Evolutionary conservation across 2,113 vertebrate genomes (phyloP), one percentile per base, ranked within the genome.

Genomic region (Acanthochromis polyacanthus): DNA sequence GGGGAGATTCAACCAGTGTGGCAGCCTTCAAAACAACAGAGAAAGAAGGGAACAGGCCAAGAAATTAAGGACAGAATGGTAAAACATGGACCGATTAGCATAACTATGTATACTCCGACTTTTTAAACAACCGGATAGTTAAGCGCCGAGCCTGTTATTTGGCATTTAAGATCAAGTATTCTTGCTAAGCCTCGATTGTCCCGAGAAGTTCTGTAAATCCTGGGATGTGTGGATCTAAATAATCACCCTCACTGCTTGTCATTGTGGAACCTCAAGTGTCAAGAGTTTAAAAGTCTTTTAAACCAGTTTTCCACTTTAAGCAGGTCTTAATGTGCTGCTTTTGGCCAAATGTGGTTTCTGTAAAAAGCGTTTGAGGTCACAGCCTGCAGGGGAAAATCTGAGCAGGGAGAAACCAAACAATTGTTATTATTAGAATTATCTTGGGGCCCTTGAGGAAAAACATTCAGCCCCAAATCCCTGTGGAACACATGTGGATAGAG

Each of bases 131-230:
- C 5, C 20, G 40, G 19, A 25, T 53, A 67, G 57, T 17, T 50
- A 65, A 50, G 28, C 8, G 9, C 52, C 16, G 59, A 73, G 64
- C 40, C 3, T 6, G 12, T 30, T 64, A 53, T 71, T 57, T 73
- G 85, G 83, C 80, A 79, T 73, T 70, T 62, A 56, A 83, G 80
- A 89, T 85, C 66, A 81, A 78, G 62, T 46, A 72, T 64, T 40
- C 68, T 80, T 52, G 63, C 40, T 2, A 23, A 76, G 53, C 8
- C 74, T 66, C 61, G 40, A 52, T 66, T n/a, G 59, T 74, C 71
- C 3, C 1, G 14, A 40, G 53, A 64, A 62, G 51, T 77, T 57
- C 76, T 63, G 69, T 78, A 86, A 87, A 87, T 81, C 88, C 84
- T 51, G 53, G 66, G 80, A 85, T 83, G 30, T 82, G 78, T 46